These are phyloP conservation scores for Tinamus major DNA, from an alignment of 2,797 vertebrate species.

Conservation along the genomic window DNA sequence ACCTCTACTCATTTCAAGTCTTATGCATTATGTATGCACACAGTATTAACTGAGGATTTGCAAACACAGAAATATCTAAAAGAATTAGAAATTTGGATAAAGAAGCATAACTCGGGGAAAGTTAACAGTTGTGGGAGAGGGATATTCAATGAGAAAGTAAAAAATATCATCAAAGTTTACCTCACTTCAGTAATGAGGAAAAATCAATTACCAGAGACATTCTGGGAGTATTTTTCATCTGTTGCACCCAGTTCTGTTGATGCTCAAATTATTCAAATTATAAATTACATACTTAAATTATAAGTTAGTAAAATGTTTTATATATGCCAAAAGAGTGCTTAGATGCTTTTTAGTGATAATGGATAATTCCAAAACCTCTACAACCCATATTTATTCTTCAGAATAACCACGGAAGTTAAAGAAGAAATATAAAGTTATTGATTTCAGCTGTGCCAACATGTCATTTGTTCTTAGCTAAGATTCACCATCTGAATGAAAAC, in stretches of 20 bases:
- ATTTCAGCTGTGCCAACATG: neutral
- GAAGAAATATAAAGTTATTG: neutral
- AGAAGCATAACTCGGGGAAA: neutral
- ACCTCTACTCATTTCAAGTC: constrained; percentile 3
- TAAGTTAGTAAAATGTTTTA: neutral
- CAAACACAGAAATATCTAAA: neutral
- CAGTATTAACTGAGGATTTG: neutral
- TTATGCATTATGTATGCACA: neutral
- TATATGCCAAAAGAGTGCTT: neutral
- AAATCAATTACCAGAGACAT: neutral
- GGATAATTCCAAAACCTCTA: neutral
- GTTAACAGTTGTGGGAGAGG: neutral
- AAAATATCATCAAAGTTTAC: neutral
- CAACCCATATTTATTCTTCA: neutral
- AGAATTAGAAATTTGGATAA: neutral
- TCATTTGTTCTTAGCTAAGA: neutral
- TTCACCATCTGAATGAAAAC: neutral
- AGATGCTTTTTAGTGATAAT: neutral
- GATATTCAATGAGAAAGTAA: neutral
- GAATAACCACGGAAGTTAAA: neutral
- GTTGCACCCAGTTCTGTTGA: neutral
- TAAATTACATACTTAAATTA: too few relatives aligned
- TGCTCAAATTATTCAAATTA: neutral
- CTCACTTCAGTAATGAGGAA: neutral
- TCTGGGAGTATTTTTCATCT: neutral